Conservation (phyloP, 2,113 vertebrate genomes). For the Pungitius pungitius region DNA sequence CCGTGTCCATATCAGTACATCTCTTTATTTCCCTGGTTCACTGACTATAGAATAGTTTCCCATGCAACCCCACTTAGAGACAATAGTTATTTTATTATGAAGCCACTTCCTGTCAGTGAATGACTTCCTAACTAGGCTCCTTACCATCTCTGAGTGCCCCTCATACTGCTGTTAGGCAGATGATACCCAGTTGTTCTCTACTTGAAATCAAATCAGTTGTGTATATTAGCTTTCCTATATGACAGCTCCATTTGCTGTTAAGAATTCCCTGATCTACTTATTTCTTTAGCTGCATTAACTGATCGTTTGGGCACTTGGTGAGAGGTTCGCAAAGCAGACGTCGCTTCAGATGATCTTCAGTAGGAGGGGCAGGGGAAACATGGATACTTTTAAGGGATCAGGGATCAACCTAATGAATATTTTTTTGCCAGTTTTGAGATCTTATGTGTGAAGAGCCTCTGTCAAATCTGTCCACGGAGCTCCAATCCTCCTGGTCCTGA, state of each 20-base stretch:
- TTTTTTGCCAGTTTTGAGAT: neutral
- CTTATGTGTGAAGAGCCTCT: neutral
- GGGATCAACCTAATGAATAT: too few species aligned
- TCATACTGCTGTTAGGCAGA: neutral
- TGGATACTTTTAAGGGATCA: too few species aligned
- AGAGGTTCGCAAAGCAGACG: too few species aligned
- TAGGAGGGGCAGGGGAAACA: too few species aligned
- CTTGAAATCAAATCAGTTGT: neutral
- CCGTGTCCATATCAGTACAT: too few species aligned
- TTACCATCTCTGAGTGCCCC: neutral
- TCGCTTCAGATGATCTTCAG: too few species aligned
- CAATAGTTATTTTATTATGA: neutral
- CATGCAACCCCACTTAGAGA: too few species aligned
- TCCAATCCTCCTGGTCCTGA: neutral
- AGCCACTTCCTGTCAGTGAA: neutral
- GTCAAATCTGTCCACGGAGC: neutral
- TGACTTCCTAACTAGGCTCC: neutral
- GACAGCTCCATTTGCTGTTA: neutral
- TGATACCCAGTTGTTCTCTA: neutral
- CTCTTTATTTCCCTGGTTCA: too few species aligned
- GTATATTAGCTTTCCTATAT: neutral
- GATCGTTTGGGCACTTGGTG: neutral
- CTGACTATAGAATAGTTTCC: too few species aligned
- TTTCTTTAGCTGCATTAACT: neutral
- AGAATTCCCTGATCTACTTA: too few species aligned